Evolutionary conservation across 2,113 vertebrate species (phyloP), one percentile per base, ranked within the genome.

Genomic region (Oreochromis aureus): DNA sequence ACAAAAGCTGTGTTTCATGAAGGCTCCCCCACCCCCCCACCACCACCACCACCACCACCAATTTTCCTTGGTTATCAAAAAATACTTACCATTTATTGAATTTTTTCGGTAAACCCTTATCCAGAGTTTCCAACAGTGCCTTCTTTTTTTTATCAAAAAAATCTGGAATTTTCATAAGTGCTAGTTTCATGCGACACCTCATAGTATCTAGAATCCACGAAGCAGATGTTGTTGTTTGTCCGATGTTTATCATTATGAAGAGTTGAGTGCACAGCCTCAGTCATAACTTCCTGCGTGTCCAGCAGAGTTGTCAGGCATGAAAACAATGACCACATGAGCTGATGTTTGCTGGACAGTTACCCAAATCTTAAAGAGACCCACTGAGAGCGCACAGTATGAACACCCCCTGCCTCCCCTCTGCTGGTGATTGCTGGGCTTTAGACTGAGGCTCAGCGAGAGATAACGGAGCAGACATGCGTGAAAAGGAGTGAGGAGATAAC

Each of bases 391-490:
- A 15, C 5, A 7, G 16, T 18, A 22, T 11, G 16, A 30, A 15
- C 22, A 0, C 39, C 12, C n/a, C 51, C 41, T 34, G 34, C n/a
- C 80, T 59, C 15, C 54, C 80, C 87, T 82, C 54, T 12, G 61
- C 41, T 58, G 51, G 84, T 86, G 90, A 91, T 71, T 76, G 85
- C 84, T 86, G 87, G 89, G 90, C 86, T 30, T 84, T 83, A 82
- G 86, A 83, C 89, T 86, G 80, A 84, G 85, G 84, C 86, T 80
- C 1, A 4, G 66, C 80, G 22, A 76, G 80, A 71, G 94, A 95
- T 96, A 95, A 95, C 87, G 18, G n/a, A 59, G 87, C 94, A 95
- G 95, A 94, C 94, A 93, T 96, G 95, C 94, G 71, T 96, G 95
- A 96, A 95, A 91, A 91, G 86, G 15, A 82, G 48, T 27, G 86